A percentile compares a stretch with the other conserved stretches of the same genome.
Evolutionary conservation across 2,888 invertebrate species (phyloP).

Genomic region (Drosophila heteroneura): DNA sequence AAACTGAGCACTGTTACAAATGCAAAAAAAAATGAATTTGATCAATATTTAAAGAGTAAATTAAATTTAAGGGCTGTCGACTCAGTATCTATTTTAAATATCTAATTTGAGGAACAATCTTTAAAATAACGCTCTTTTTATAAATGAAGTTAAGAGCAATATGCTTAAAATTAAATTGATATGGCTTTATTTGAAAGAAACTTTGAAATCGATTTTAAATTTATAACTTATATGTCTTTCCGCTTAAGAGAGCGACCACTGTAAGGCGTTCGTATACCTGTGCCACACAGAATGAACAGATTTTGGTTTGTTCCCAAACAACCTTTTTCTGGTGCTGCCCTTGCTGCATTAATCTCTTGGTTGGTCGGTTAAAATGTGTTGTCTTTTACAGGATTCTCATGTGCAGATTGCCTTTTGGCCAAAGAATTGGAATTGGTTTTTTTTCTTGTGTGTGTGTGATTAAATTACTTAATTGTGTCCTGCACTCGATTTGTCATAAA

Average conservation of each 20-base stretch:
- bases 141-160: background rate
- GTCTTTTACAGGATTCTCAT: slow-evolving; percentile 66
- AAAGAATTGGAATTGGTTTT: background rate
- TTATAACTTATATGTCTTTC: background rate
- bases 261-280: background rate
- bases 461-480: background rate
- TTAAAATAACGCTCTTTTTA: background rate
- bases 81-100: background rate
- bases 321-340: background rate
- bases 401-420: slow-evolving; percentile 64
- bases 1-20: background rate
- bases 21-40: background rate
- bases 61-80: background rate
- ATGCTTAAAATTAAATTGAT: background rate
- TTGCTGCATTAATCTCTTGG: background rate
- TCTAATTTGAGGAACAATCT: background rate
- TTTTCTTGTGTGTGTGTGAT: background rate
- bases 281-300: background rate
- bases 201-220: background rate
- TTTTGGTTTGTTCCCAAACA: background rate
- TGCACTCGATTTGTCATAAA: background rate
- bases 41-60: background rate
- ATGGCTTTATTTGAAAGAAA: background rate
- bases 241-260: background rate
- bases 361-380: slow-evolving; percentile 62